Evolutionary conservation across 2,888 invertebrate genomes (phyloP), one percentile per base, ranked within the genome.

Genomic region (Germaria angustata): DNA sequence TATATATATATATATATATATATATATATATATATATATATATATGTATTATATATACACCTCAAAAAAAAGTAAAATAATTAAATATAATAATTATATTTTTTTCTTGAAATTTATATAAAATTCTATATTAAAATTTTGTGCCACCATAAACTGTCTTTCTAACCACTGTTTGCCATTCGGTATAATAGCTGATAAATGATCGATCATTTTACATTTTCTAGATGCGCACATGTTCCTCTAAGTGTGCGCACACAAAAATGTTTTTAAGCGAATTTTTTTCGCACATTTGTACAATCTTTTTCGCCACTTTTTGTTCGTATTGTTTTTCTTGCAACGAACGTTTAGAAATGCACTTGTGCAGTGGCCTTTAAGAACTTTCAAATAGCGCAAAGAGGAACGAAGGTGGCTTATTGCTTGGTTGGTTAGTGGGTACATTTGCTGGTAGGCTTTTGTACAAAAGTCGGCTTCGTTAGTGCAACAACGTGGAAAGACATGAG

Each of bases 301-400:
- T 41, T 51, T 77, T 15, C 39, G 44, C 28, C 24, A 61, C 46
- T 65, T 9, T 55, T 57, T 57, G 28, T 39, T 49, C 46, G 24
- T 73, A 41, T 63, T 71, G 69, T 57, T 57, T 36, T 61, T 65
- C 28, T 17, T 3, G 22, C 44, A 53, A 71, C 39, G 36, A 66
- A 81, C 65, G 69, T 73, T 78, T 75, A 55, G 55, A 81, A 78
- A 81, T 78, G 73, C 81, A 81, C 81, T 81, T 81, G 81, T 78
- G 44, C 73, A 65, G 20, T 71, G 65, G 71, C 55, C 49, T 68
- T 49, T 39, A 44, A 41, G 49, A 81, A 73, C 78, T 78, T 75
- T 57, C 36, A 36, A 69, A 72, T 65, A 51, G 32, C 22, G 8
- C 15, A 44, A 22, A 53, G 22, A 44, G 20, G 53, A 78, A 69